Evolutionary conservation across 2,888 invertebrate genomes (phyloP).

Genomic region (Drosophila buzzatii): DNA sequence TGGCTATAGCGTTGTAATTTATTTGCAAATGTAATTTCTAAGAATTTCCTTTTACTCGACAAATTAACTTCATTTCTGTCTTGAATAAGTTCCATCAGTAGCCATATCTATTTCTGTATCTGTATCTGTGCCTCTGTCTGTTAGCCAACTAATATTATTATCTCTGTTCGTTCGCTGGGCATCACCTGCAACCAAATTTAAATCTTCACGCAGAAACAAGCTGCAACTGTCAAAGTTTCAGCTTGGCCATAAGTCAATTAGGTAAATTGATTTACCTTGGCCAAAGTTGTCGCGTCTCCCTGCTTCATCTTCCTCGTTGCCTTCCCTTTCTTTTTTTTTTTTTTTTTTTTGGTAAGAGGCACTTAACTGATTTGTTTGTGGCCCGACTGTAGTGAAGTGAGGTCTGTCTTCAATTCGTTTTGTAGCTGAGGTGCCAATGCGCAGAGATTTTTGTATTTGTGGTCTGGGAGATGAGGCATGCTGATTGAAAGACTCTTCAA

Average conservation of each 20-base stretch:
- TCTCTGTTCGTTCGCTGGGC: neutral
- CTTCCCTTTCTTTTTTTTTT: slow-evolving; percentile 4
- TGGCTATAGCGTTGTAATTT: no score
- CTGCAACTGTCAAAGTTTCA: slow-evolving; percentile 62
- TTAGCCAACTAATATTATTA: slow-evolving; percentile 1
- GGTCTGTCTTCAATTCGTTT: slow-evolving; percentile 51
- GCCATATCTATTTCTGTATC: neutral
- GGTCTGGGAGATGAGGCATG: slow-evolving; percentile 31
- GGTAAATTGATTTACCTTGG: slow-evolving; percentile 70
- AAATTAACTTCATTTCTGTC: neutral
- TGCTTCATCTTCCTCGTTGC: neutral
- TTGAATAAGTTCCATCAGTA: neutral
- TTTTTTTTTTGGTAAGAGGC: slow-evolving; percentile 21
- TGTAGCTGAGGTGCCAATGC: slow-evolving; percentile 61
- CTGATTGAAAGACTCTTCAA: slow-evolving; percentile 41
- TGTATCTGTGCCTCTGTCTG: neutral
- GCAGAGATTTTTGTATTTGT: slow-evolving; percentile 31
- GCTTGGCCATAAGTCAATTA: slow-evolving; percentile 74
- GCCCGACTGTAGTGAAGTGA: slow-evolving; percentile 41
- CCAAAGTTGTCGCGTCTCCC: slow-evolving; percentile 39
- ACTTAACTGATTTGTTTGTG: slow-evolving; percentile 78
- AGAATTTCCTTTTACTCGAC: neutral
- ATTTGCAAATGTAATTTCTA: no score
- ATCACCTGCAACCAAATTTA: slow-evolving; percentile 38
- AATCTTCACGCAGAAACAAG: slow-evolving; percentile 34